phyloP scores from a whole-genome alignment of 1,140 invertebrate species.

The Dendrolimus kikuchii region DNA sequence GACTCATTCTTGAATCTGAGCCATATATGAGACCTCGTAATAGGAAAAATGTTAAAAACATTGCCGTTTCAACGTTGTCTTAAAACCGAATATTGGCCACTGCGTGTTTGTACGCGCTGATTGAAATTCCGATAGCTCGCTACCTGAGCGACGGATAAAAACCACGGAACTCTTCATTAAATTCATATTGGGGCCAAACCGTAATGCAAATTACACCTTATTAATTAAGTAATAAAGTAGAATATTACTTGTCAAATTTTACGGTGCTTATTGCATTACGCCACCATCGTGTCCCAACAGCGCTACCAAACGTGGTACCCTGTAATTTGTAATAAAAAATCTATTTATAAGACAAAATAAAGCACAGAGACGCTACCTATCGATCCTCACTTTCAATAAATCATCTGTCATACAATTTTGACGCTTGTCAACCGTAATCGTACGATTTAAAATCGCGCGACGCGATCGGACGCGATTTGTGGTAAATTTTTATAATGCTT shows the following conservation, averaged over 20 bases:
- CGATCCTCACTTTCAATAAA: slow-evolving; percentile 58
- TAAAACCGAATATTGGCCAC: neutral
- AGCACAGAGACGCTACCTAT: slow-evolving; percentile 59
- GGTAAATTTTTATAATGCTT: slow-evolving; percentile 57
- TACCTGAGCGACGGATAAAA: slow-evolving; percentile 37
- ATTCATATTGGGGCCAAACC: slow-evolving; percentile 24
- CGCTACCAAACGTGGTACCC: slow-evolving; percentile 64
- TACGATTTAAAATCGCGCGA: slow-evolving; percentile 48
- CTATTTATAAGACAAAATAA: slow-evolving; percentile 69
- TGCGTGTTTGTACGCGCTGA: slow-evolving; percentile 14
- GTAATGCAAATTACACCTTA: slow-evolving; percentile 43
- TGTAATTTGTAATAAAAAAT: slow-evolving; percentile 70
- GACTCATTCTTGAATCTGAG: too few species aligned
- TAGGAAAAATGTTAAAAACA: too few species aligned
- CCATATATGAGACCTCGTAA: too few species aligned
- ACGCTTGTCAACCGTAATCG: slow-evolving; percentile 46
- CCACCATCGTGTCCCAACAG: slow-evolving; percentile 35
- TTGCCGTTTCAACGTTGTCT: too few species aligned
- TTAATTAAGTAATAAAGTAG: slow-evolving; percentile 40
- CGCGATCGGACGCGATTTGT: slow-evolving; percentile 16
- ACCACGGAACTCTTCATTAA: slow-evolving; percentile 41
- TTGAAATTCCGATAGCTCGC: slow-evolving; percentile 17
- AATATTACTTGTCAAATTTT: slow-evolving; percentile 31
- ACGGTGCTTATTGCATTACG: slow-evolving; percentile 28
- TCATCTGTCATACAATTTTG: slow-evolving; percentile 51